phyloP scores from a whole-genome alignment of 2,888 invertebrate species.

The Gasteruption jaculator region DNA sequence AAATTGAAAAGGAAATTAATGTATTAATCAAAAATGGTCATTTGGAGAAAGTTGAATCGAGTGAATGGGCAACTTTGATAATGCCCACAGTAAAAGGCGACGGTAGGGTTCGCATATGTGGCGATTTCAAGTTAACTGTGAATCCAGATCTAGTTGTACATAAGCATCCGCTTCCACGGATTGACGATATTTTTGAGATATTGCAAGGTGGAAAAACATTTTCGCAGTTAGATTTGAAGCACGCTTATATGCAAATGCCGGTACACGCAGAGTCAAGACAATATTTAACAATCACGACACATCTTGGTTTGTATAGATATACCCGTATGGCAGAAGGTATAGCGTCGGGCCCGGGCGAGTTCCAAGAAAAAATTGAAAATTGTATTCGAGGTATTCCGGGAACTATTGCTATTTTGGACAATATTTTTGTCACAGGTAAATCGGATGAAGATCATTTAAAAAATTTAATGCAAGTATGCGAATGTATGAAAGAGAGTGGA shows the following conservation, averaged over 20 bases:
- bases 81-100: slow-evolving; percentile 33
- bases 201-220: slow-evolving; percentile 28
- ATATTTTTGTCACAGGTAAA: slow-evolving; percentile 14
- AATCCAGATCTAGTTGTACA: slow-evolving; percentile 28
- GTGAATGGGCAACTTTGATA: slow-evolving; percentile 39
- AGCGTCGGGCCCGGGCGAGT: slow-evolving; percentile 4
- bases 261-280: slow-evolving; percentile 7
- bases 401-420: slow-evolving; percentile 9
- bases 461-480: slow-evolving; percentile 9
- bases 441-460: slow-evolving; percentile 11
- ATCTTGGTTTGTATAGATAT: slow-evolving; percentile 9
- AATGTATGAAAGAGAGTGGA: slow-evolving; percentile 7
- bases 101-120: slow-evolving; percentile 26
- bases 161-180: slow-evolving; percentile 29
- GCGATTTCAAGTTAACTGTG: slow-evolving; percentile 29
- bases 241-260: slow-evolving; percentile 21
- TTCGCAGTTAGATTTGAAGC: slow-evolving; percentile 24
- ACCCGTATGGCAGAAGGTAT: slow-evolving; percentile 11
- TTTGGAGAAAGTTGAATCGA: slow-evolving; percentile 25
- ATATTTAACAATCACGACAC: slow-evolving; percentile 11
- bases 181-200: slow-evolving; percentile 26
- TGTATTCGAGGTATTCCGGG: slow-evolving; percentile 13
- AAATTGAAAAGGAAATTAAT: slow-evolving; percentile 19
- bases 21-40: slow-evolving; percentile 22
- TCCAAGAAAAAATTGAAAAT: slow-evolving; percentile 15